Percentiles rank a stretch among this genome's conserved stretches.
phyloP scores from a whole-genome alignment of 2,888 invertebrate species.

The Acleris sparsana region DNA sequence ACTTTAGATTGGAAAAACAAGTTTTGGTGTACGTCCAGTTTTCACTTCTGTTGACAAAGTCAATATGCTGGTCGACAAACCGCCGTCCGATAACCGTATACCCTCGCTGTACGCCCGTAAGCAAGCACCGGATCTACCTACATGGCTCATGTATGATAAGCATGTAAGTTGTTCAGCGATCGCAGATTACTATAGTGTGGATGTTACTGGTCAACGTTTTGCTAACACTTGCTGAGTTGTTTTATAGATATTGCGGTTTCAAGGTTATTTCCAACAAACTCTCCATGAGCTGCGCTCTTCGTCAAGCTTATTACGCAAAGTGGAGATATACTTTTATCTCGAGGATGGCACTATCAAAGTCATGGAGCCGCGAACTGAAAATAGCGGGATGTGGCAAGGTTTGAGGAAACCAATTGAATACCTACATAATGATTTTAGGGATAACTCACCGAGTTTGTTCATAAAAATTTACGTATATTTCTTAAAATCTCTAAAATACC shows the following conservation, averaged over 20 bases:
- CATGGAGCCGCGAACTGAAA: constrained; percentile 90
- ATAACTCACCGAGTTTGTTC: no score
- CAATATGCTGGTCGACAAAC: constrained; percentile 76
- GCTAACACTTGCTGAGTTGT: constrained; percentile 8
- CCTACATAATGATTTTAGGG: no score
- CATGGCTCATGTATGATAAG: constrained; percentile 95
- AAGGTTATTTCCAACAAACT: constrained; percentile 91
- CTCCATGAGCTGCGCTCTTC: constrained; percentile 88
- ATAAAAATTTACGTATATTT: no score
- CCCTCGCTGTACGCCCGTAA: constrained; percentile 90
- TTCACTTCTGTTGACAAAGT: constrained; percentile 68
- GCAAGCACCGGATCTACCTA: constrained; percentile 88
- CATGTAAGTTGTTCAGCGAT: constrained; percentile 80
- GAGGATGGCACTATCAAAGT: constrained; percentile 97
- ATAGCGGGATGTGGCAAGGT: constrained; percentile 95
- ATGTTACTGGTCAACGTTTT: no score
- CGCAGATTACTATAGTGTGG: no score
- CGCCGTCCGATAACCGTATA: constrained; percentile 60
- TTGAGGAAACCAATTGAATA: not conserved
- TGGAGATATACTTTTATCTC: constrained; percentile 92
- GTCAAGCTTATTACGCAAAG: constrained; percentile 88
- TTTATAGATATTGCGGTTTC: constrained; percentile 88
- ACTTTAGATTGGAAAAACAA: constrained; percentile 69
- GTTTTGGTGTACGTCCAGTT: constrained; percentile 70
- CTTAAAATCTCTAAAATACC: no score